A percentile compares a stretch with the other conserved stretches of the same genome.
phyloP scores from a whole-genome alignment of 2,888 invertebrate species.

The Pogonocherus hispidulus region DNA sequence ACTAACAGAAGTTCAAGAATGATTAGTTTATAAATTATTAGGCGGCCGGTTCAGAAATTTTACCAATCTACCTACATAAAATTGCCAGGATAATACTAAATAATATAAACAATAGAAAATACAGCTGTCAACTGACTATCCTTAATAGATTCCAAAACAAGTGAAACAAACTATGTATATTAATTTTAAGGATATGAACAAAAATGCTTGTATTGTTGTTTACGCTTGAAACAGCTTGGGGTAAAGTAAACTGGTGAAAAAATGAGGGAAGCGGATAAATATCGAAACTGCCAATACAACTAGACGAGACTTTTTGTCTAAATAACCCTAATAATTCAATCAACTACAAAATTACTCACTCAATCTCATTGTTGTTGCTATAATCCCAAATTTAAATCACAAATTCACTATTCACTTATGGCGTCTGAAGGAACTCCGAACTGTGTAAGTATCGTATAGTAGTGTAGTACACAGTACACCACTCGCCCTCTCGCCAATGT shows the following conservation, averaged over 20 bases:
- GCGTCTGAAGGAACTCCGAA: constrained; percentile 54
- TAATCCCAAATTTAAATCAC: constrained; percentile 52
- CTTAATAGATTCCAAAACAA: constrained; percentile 2
- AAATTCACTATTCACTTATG: constrained; percentile 61
- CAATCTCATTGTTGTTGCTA: constrained; percentile 55
- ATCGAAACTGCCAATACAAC: not conserved
- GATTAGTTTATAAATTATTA: not conserved
- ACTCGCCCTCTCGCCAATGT: constrained; percentile 32
- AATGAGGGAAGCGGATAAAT: constrained; percentile 36
- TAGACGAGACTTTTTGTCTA: not conserved
- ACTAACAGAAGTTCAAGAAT: not conserved
- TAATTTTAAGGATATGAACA: constrained; percentile 7
- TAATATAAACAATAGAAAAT: constrained; percentile 11
- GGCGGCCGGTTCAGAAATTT: constrained; percentile 12
- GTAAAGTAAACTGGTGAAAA: constrained; percentile 55
- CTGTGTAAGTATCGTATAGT: too few relatives aligned
- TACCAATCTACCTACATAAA: not conserved
- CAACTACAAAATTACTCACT: constrained; percentile 53
- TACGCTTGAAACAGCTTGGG: constrained; percentile 61
- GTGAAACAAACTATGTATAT: not conserved
- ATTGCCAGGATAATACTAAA: constrained; percentile 6
- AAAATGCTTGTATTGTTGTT: constrained; percentile 41
- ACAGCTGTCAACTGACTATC: not conserved
- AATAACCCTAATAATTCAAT: constrained; percentile 13
- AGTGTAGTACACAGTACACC: too few relatives aligned